Evolutionary conservation across 2,113 vertebrate genomes (phyloP).

Genomic region (Rhabdornis inornatus): DNA sequence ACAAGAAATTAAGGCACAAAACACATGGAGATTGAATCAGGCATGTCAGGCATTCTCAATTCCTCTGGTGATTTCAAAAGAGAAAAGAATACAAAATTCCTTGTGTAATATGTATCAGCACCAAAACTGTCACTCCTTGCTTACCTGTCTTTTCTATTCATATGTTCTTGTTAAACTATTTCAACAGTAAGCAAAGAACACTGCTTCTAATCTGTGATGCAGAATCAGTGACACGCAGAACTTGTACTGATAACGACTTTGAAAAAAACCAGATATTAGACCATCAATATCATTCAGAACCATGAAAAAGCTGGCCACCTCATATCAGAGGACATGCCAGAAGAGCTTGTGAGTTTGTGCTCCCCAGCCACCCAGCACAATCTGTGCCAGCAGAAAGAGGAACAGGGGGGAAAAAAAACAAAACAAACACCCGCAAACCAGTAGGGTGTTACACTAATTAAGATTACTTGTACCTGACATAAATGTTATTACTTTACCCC

Average conservation of each 20-base stretch:
- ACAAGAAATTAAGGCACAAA: neutral
- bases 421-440: neutral
- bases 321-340: fast-evolving
- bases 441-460: neutral
- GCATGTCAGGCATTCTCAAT: neutral
- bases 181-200: neutral
- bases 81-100: neutral
- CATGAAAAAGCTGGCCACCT: neutral
- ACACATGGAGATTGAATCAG: neutral
- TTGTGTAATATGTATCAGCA: fast-evolving
- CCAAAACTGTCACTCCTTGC: neutral
- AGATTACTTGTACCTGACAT: neutral
- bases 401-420: neutral
- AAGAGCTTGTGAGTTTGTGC: neutral
- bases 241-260: neutral
- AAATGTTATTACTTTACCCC: neutral
- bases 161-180: neutral
- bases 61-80: neutral
- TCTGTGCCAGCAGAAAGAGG: neutral
- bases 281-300: neutral
- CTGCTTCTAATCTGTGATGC: neutral
- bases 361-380: neutral
- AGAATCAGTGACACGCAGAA: neutral
- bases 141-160: neutral
- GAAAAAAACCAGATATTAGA: neutral